phyloP scores from a whole-genome alignment of 2,888 invertebrate genomes.

The Nipponacmea schrenckii region DNA sequence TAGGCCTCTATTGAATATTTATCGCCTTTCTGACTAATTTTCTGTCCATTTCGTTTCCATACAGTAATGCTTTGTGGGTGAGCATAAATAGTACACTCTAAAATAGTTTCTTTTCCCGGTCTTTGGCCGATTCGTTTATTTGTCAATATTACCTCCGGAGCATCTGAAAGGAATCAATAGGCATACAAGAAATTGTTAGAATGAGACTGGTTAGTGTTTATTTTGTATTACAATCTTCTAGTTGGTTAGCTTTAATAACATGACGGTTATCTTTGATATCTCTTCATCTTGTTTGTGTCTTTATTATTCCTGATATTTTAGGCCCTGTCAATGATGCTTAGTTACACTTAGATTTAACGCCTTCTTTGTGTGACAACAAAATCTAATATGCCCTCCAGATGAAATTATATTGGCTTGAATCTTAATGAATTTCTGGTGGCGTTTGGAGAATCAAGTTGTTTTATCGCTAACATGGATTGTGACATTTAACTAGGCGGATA shows the following conservation, averaged over 20 bases:
- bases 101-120: constrained; percentile 47
- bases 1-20: constrained; percentile 37
- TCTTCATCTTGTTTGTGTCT: background rate
- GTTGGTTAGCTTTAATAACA: background rate
- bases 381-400: constrained; percentile 6
- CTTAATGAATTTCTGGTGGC: constrained; percentile 4
- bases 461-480: background rate
- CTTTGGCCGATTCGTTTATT: constrained; percentile 47
- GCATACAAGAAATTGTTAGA: background rate
- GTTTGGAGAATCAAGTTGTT: background rate
- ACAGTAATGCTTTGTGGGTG: constrained; percentile 46
- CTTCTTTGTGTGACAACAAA: constrained; percentile 4
- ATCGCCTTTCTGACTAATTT: constrained; percentile 29
- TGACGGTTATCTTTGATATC: constrained; percentile 5
- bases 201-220: constrained; percentile 1
- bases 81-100: constrained; percentile 53
- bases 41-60: constrained; percentile 40
- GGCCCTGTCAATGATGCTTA: background rate
- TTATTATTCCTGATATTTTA: constrained; percentile 6
- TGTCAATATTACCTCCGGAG: constrained; percentile 48
- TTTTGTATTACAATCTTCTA: background rate
- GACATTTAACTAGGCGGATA: no score
- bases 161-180: constrained; percentile 30
- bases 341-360: constrained; percentile 2
- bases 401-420: constrained; percentile 3